Evolutionary conservation across 2,888 invertebrate species (phyloP).

Genomic region (Caenorhabditis sinica): DNA sequence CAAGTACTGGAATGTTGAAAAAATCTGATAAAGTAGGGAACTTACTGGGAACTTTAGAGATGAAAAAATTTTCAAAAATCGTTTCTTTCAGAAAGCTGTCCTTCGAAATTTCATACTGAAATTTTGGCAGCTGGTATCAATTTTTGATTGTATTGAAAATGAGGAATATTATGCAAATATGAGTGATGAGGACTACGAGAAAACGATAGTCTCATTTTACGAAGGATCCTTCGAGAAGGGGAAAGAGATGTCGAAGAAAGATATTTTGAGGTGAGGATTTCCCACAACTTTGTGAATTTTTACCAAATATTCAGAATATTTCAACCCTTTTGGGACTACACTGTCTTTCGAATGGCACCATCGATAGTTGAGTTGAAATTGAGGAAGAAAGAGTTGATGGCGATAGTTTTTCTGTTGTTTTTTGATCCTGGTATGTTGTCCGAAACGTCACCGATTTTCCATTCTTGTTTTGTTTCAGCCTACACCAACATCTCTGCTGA

Average conservation of each 20-base stretch:
- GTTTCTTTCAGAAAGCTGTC: slow-evolving; percentile 18
- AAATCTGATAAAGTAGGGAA: slow-evolving; percentile 2
- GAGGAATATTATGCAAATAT: neutral
- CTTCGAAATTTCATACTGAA: slow-evolving; percentile 25
- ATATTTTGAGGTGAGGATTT: slow-evolving; percentile 1
- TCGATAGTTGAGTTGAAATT: no score
- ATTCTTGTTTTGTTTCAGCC: no score
- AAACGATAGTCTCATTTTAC: neutral
- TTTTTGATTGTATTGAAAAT: neutral
- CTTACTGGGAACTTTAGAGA: neutral
- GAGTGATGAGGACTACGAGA: neutral
- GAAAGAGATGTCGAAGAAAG: neutral
- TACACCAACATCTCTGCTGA: slow-evolving; percentile 5
- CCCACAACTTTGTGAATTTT: no score
- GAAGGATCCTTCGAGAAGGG: neutral
- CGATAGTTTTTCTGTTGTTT: no score
- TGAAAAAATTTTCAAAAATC: no score
- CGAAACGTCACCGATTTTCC: no score
- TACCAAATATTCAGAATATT: no score
- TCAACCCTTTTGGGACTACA: no score
- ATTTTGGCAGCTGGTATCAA: slow-evolving; percentile 23
- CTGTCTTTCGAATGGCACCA: no score
- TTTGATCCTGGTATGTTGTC: no score
- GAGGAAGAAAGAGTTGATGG: no score
- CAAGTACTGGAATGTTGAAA: neutral